Conservation (phyloP, 2,113 vertebrate species). For the Athene noctua region DNA sequence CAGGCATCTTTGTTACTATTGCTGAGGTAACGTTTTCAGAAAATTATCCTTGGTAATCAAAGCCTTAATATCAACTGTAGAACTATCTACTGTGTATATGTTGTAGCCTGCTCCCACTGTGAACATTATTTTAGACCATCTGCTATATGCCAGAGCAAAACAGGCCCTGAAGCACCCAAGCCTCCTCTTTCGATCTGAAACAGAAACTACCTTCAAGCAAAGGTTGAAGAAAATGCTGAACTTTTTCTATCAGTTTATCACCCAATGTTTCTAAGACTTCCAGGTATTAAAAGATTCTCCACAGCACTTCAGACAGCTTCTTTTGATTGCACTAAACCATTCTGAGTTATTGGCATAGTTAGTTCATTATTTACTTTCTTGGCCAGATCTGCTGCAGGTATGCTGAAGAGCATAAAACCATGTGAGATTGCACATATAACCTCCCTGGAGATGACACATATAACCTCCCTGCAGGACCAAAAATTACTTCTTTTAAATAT, state of each 20-base stretch:
- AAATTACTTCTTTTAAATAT: not conserved
- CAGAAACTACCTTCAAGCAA: not conserved
- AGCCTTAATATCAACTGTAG: not conserved
- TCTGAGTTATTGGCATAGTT: not conserved
- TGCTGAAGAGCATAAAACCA: not conserved
- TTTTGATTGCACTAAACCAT: not conserved
- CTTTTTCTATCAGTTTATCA: not conserved
- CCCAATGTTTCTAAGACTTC: not conserved
- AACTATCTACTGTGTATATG: not conserved
- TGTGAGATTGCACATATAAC: rapidly evolving
- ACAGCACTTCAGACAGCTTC: not conserved
- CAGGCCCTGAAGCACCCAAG: not conserved
- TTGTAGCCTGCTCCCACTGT: not conserved
- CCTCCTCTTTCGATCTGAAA: not conserved
- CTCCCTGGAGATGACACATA: not conserved
- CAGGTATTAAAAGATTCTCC: not conserved
- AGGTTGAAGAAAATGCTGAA: not conserved
- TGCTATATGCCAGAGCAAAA: not conserved
- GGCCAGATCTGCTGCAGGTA: not conserved
- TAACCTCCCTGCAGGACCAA: not conserved
- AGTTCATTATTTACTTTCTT: not conserved
- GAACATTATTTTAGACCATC: not conserved
- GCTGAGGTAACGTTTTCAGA: not conserved
- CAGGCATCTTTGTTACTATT: not conserved
- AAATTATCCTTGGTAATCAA: not conserved